phyloP scores from a whole-genome alignment of 2,888 invertebrate genomes.

The Drosophila mimica region DNA sequence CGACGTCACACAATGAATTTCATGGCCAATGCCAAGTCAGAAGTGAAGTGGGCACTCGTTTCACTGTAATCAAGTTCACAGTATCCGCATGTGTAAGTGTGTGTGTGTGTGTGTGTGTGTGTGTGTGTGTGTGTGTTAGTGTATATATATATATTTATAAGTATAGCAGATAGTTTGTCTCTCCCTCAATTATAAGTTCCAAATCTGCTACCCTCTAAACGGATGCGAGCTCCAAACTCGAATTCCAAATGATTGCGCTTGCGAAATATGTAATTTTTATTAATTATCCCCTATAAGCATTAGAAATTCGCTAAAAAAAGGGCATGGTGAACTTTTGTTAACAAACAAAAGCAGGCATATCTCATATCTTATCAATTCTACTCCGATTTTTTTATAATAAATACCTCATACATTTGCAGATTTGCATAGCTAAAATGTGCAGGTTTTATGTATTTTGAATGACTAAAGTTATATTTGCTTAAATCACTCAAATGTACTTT shows the following conservation, averaged over 20 bases:
- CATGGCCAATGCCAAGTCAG: slow-evolving; percentile 75
- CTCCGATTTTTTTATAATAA: not conserved
- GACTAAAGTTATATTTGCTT: not conserved
- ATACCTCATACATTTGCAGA: not conserved
- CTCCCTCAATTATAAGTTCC: slow-evolving; percentile 1
- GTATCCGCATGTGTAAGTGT: not conserved
- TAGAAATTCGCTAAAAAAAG: not conserved
- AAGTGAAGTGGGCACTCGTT: slow-evolving; percentile 63
- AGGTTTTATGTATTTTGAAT: not conserved
- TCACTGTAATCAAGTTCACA: slow-evolving; percentile 40
- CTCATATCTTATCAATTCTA: not conserved
- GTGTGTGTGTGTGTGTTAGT: not conserved
- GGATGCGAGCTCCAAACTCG: slow-evolving; percentile 1
- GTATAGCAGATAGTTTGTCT: not conserved
- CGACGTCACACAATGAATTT: slow-evolving; percentile 66
- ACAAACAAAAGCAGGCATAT: not conserved
- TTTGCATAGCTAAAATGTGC: not conserved
- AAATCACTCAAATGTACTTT: fast-evolving
- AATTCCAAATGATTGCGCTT: not conserved
- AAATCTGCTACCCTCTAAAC: not conserved
- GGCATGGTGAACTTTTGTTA: not conserved
- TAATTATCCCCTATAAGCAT: not conserved
- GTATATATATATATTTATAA: not conserved
- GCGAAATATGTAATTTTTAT: not conserved
- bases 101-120: not conserved